Conservation (phyloP, 2,888 invertebrate genomes). For the Neoitamus cyanurus region DNA sequence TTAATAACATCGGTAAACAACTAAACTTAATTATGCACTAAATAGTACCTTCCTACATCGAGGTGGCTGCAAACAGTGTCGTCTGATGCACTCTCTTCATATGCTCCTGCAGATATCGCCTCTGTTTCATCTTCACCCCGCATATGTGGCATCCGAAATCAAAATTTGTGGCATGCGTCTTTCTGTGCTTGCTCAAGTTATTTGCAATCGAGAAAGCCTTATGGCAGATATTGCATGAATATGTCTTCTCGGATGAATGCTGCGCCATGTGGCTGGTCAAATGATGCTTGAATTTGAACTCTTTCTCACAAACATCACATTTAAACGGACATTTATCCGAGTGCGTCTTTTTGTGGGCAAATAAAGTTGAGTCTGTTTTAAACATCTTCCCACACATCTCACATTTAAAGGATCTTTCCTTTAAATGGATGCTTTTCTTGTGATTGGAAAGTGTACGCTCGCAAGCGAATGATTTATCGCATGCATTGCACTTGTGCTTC, state of each 20-base stretch:
- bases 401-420: conserved; percentile 66
- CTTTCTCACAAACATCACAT: conserved; percentile 65
- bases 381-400: conserved; percentile 68
- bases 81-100: conserved; percentile 61
- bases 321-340: conserved; percentile 67
- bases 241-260: conserved; percentile 65
- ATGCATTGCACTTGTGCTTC: conserved; percentile 68
- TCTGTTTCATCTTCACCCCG: conserved; percentile 67
- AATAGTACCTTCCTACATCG: neutral
- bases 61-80: conserved; percentile 1
- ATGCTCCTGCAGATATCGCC: conserved; percentile 69
- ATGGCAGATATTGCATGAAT: conserved; percentile 66
- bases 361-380: conserved; percentile 67
- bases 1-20: neutral
- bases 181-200: conserved; percentile 67
- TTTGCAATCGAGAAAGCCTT: conserved; percentile 66
- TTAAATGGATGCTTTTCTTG: conserved; percentile 66
- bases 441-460: conserved; percentile 67
- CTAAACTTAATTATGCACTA: neutral
- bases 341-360: conserved; percentile 68
- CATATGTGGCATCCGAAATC: conserved; percentile 66
- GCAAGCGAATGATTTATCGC: conserved; percentile 68
- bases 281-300: conserved; percentile 68
- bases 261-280: conserved; percentile 66
- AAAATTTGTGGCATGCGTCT: conserved; percentile 66